Conservation (phyloP, 2,888 invertebrate genomes). For the Entomobrya multifasciata region DNA sequence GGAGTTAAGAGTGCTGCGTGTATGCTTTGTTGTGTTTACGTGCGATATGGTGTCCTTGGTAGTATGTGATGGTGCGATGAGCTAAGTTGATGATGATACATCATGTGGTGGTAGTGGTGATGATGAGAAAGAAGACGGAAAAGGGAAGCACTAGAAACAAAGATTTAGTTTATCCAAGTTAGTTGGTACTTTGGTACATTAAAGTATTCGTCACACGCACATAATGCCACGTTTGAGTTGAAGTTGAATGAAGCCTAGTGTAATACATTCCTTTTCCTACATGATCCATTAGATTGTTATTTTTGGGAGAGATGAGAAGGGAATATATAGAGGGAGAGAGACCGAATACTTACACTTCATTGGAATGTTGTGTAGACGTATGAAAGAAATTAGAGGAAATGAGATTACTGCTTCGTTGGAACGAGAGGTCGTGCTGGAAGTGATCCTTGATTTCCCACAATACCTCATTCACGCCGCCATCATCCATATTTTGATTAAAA, state of each 20-base stretch:
- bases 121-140: neutral
- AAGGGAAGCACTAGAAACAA: neutral
- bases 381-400: neutral
- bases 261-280: neutral
- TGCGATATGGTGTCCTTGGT: no score
- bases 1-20: no score
- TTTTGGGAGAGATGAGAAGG: neutral
- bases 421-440: constrained; percentile 16
- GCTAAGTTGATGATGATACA: no score
- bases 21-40: no score
- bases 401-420: neutral
- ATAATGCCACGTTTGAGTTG: neutral
- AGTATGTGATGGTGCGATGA: no score
- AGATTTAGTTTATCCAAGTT: constrained; percentile 17
- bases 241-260: no score
- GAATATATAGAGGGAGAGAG: constrained; percentile 8
- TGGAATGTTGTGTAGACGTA: neutral
- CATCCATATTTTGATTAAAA: no score
- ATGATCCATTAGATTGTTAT: constrained; percentile 1
- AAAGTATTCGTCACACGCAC: constrained; percentile 25
- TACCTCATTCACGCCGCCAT: no score
- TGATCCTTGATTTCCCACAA: constrained; percentile 20
- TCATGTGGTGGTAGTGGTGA: neutral
- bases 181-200: neutral
- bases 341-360: neutral